Evolutionary conservation across 2,113 vertebrate species (phyloP).

Genomic region (Irena cyanogastra): DNA sequence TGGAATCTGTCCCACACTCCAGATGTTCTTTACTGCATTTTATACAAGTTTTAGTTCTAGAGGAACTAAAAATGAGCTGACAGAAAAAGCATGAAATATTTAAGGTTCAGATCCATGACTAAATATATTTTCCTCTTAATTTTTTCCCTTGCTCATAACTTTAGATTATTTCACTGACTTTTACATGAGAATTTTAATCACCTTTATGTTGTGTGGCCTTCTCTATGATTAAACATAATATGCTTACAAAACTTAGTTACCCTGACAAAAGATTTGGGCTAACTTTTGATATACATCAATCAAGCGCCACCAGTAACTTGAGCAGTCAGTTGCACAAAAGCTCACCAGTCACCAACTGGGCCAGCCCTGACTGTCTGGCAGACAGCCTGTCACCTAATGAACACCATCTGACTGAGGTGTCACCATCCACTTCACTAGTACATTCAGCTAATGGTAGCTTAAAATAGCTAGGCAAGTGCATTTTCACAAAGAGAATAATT

Average conservation of each 20-base stretch:
- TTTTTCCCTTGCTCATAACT: neutral
- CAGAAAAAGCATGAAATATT: neutral
- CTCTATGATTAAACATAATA: neutral
- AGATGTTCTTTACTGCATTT: neutral
- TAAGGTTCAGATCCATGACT: neutral
- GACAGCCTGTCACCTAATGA: neutral
- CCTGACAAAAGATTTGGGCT: neutral
- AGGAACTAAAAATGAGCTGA: neutral
- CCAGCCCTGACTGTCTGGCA: neutral
- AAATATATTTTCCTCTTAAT: neutral
- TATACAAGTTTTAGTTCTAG: neutral
- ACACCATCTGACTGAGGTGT: neutral
- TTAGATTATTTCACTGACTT: neutral
- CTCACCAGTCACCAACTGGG: neutral
- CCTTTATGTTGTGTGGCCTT: neutral
- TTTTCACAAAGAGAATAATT: neutral
- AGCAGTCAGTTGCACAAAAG: accelerated
- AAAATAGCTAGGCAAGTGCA: neutral
- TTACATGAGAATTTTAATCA: neutral
- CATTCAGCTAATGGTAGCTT: neutral
- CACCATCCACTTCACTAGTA: neutral
- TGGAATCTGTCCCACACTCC: neutral
- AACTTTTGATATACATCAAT: neutral
- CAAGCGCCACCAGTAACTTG: neutral
- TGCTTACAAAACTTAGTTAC: neutral